Evolutionary conservation across 2,888 invertebrate species (phyloP), one percentile per base, ranked within the genome.

Genomic region (Xylocampa areola): DNA sequence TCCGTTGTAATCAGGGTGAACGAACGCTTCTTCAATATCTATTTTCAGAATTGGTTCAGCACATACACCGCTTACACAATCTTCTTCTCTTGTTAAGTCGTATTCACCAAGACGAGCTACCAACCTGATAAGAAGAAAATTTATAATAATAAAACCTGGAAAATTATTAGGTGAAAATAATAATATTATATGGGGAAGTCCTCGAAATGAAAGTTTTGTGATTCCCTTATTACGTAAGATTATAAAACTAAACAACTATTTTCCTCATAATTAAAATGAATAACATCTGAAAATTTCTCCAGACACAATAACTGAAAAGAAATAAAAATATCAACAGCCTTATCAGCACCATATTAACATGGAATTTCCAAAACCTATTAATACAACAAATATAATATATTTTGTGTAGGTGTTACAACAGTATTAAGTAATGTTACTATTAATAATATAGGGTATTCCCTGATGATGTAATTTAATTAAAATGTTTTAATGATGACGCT

Each of bases 31-130:
- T n/a, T 58, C 65, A 0, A 86, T 72, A 0, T 77, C 62, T 0
- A 83, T 50, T 4, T 66, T 57, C 1, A 77, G 43, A 0, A 78
- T 53, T 0, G 72, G 67, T 4, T 83, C 79, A 2, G 80, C 75
- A 65, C 85, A 84, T 0, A 82, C 65, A 1, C 62, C 79, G 2
- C 53, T 44, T 0, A 77, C 35, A 21, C 81, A 81, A 41, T 85
- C 85, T 0, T 44, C 27, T 1, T 41, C 25, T 0, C 58, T 61
- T 0, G 54, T 29, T 6, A 77, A 33, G 39, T 85, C 76, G 57
- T 83, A 85, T 33, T 85, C 85, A 5, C 85, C 85, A 0, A 85
- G 69, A 6, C 84, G 79, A 0, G 76, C 80, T 7, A 73, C 66
- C 30, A 85, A 35, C 3, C 85, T 85, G 67, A 0, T 58, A 76